Evolutionary conservation across 2,797 vertebrate species (phyloP), one percentile per base, ranked within the genome.

Genomic region (Acestrorhynchus altus): DNA sequence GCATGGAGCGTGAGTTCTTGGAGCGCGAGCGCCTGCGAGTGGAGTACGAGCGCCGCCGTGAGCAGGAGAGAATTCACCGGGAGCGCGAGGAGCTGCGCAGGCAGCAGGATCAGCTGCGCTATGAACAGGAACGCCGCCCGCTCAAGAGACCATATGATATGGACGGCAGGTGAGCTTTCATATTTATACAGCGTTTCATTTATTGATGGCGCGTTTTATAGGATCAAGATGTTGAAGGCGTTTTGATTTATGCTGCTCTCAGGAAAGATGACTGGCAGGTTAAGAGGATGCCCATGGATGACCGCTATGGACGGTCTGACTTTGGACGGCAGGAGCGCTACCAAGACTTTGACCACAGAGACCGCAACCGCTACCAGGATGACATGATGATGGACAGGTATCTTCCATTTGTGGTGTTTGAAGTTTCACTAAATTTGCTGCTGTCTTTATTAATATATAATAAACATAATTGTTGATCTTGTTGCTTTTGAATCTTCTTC

Each of bases 51-150:
- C 91, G 96, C 40, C 88, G 96, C 0, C 92, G 95, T 0, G 98
- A 98, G 22, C 97, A 99, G 90, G 98, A 99, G 40, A 89, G 97
- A 16, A 99, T 99, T 89, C 94, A 97, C 49, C 89, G 96, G 0
- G 97, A 98, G 89, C 92, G 96, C 0, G 97, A 99, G 0, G 97
- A 98, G 87, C 93, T 98, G 80, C 92, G 96, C 0, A 91, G 96
- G 0, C 96, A 98, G 89, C 96, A 98, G 81, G 97, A 98, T 12
- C 96, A 97, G 87, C 86, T 99, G 8, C 95, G 97, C 72, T 98
- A 92, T 0, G 97, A 98, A 13, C 97, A 98, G 81, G 96, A 97
- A 0, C 91, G 97, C 0, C 90, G 96, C 0, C 89, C 94, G 0
- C 0, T 96, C 0, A 95, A 97, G 81, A 92, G 98, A 80, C 96